Base-by-base conservation (phyloP, 2,888 invertebrate genomes). In the Aporophyla lueneburgensis region DNA sequence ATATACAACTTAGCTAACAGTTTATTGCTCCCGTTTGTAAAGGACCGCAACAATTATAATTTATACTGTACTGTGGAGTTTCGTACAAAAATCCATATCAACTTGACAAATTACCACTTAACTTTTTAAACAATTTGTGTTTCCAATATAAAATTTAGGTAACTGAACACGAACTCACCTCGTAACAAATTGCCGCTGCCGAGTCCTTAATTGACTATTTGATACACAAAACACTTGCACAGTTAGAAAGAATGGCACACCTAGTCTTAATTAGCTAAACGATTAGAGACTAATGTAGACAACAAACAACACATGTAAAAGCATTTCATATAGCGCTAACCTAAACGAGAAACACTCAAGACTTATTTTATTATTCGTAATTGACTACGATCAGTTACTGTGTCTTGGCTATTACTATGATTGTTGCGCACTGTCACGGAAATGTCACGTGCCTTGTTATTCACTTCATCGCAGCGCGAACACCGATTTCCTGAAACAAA, bases 361-460 rank as follows among this genome's bases (percentile, higher is more conserved):
- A 78, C 68, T 77, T 86, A 78, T 85, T 83, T 80, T 81, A 79
- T 80, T 80, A 82, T 84, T 86, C 76, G 86, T 90, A 92, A 92
- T 92, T 89, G 91, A 90, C 89, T 91, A 88, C 87, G 88, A 91
- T 91, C 89, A 86, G 90, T 86, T 81, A 84, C 86, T 85, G 87
- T 83, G 84, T 84, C 86, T 80, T 82, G 77, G 85, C 82, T 88
- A 88, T 88, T 87, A 87, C 75, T 78, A 81, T 89, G 90, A 89
- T 89, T 87, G 89, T 78, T 74, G 80, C 75, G 68, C 75, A 71
- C 71, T 87, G 91, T 88, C 93, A 94, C 94, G 94, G 93, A 92
- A 94, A 94, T 94, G 94, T 92, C 94, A 93, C 89, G 87, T 80
- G 86, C 46, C 86, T 85, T 85, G 86, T 88, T 87, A 89, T 85